Conservation (phyloP, 2,888 invertebrate genomes). For the Pandemis corylana region DNA sequence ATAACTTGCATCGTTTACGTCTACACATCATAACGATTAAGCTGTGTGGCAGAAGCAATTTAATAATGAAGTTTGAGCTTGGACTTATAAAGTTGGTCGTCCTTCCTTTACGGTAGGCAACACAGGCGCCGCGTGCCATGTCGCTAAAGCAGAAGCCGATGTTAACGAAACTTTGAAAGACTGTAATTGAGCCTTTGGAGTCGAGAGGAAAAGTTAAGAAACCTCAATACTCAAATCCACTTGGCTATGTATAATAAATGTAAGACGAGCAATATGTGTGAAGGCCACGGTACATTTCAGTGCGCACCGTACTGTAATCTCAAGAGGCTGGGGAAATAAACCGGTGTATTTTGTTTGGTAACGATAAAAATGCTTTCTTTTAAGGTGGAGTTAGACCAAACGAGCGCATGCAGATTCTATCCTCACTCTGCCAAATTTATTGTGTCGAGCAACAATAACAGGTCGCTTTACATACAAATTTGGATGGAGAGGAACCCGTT, state of each 20-base stretch:
- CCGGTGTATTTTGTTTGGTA: not conserved
- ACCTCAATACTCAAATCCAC: constrained; percentile 3
- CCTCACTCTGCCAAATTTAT: no score
- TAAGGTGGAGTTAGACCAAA: no score
- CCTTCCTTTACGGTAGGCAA: constrained; percentile 13
- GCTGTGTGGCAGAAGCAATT: constrained; percentile 12
- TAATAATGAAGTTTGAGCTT: constrained; percentile 33
- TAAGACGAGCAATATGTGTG: not conserved
- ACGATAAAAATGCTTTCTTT: not conserved
- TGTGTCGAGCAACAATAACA: no score
- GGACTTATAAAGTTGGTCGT: constrained; percentile 28
- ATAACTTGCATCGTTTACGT: not conserved
- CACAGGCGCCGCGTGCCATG: constrained; percentile 6
- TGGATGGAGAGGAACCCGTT: no score
- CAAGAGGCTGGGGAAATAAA: not conserved
- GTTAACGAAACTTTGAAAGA: constrained; percentile 23
- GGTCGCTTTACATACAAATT: no score
- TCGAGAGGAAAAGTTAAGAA: constrained; percentile 2
- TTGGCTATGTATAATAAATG: not conserved
- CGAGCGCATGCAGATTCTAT: no score
- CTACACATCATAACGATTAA: constrained; percentile 11
- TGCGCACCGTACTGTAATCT: not conserved
- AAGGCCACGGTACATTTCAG: not conserved
- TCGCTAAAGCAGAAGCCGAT: not conserved
- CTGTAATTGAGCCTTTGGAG: constrained; percentile 1